Base-by-base conservation (phyloP, 2,797 vertebrate species). In the Sitta carolinensis region DNA sequence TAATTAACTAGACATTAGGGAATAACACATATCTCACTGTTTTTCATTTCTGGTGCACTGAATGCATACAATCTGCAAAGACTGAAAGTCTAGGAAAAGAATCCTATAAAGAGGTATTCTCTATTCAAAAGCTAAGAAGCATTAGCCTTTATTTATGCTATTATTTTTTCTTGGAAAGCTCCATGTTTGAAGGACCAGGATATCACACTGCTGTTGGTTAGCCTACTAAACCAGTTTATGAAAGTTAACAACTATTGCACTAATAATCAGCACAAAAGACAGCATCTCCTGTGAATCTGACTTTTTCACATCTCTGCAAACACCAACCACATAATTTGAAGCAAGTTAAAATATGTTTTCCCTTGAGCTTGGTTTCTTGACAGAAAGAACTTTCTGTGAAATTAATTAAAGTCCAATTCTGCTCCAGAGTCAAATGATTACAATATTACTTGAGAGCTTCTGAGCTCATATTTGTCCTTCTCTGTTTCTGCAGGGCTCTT, bases 341-440 rank as follows among this genome's bases (percentile, higher is more conserved):
- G 81, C 19, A 70, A 66, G 54, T 62, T 91, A 66, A 91, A 87
- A 89, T 14, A 83, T 7, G 14, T 59, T 92, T 68, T 92, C 80
- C 54, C 69, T 80, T 64, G 36, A 34, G n/a, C 66, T 90, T 80
- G 58, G 47, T 72, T 80, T 83, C 82, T 72, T 87, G 62, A 81
- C 89, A 92, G 83, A 77, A 92, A 70, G 66, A 66, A 66, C 29
- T 23, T 40, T 52, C 87, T 5, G 2, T 85, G 81, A 91, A 93
- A 96, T 13, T 62, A 51, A 84, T 51, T 81, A 77, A 95, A 91
- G 75, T 42, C 59, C 73, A 83, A 36, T 80, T 82, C 64, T 69
- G 77, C 64, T 82, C 54, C 59, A 30, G 78, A 68, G 58, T 87
- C 40, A 70, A 89, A 92, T 62, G 47, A 64, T 30, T 51, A 43